Base-by-base conservation (phyloP, 2,797 vertebrate species). In the Melanotaenia boesemani region DNA sequence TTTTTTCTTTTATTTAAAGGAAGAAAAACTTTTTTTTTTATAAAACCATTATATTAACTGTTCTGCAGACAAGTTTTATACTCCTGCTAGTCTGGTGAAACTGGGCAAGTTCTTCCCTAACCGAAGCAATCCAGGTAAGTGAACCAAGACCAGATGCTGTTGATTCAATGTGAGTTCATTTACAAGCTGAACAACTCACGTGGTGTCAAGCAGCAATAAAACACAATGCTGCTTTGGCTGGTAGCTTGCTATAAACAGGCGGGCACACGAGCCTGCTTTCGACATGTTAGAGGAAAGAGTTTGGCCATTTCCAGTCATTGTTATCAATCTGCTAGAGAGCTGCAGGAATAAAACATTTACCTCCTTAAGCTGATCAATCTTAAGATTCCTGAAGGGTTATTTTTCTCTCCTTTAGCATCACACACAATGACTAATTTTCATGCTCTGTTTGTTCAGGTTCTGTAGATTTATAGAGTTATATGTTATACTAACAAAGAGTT, bases 191-290 rank as follows among this genome's bases (percentile, higher is more conserved):
- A 88, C 83, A 74, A 82, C 83, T 77, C 68, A 18, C 81, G 85
- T 87, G 86, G 86, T 88, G 82, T 70, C 63, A 71, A 82, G 75
- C 71, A 85, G 83, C 85, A 87, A 86, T 87, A 81, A 88, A 84
- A 30, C 28, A 88, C 88, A 83, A 89, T 82, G 84, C 10, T 65
- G 76, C 41, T 61, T 82, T 74, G 76, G 82, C 77, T 46, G 81
- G 55, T 70, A 74, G 73, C 16, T 46, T 12, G 68, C 39, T 56
- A 44, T 81, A 71, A 81, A 85, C 85, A 70, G 37, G 70, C 81
- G 57, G 64, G 24, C 75, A 57, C 55, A 37, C 8, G 1, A 64
- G 70, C 1, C 76, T 36, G 57, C 68, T 77, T 1, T 1, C 67
- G 48, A 70, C 48, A 34, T 26, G 57, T 18, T 41, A 44, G 44